These are phyloP conservation scores for Zygaena filipendulae DNA, from an alignment of 2,888 invertebrate species.

Conservation along the genomic window DNA sequence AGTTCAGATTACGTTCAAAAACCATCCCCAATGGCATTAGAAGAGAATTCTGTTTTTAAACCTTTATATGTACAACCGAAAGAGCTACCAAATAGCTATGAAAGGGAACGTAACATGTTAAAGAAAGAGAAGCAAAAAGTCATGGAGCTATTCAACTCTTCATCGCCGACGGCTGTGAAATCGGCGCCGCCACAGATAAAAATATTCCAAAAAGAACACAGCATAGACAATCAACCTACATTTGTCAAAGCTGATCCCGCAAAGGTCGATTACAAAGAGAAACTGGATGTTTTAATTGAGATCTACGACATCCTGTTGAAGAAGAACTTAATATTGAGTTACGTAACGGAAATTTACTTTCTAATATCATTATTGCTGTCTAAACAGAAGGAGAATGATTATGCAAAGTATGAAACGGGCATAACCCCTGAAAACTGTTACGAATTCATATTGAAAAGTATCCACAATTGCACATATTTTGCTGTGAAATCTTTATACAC, in stretches of 20 bases:
- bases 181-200: conserved; percentile 43
- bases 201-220: conserved; percentile 32
- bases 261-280: conserved; percentile 55
- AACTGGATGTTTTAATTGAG: conserved; percentile 63
- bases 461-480: conserved; percentile 83
- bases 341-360: conserved; percentile 76
- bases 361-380: conserved; percentile 72
- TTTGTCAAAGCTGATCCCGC: conserved; percentile 44
- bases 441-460: conserved; percentile 45
- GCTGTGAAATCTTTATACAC: conserved; percentile 72
- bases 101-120: conserved; percentile 47
- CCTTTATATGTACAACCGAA: conserved; percentile 36
- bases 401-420: conserved; percentile 21
- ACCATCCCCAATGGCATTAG: conserved; percentile 31
- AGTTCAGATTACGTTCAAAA: conserved; percentile 42
- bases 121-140: conserved; percentile 53
- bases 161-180: conserved; percentile 26
- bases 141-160: conserved; percentile 53
- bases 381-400: conserved; percentile 47
- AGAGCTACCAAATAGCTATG: conserved; percentile 37
- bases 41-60: conserved; percentile 49
- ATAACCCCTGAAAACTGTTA: background rate
- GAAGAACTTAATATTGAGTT: conserved; percentile 71
- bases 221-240: conserved; percentile 23
- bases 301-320: conserved; percentile 71